Evolutionary conservation across 2,888 invertebrate species (phyloP), one percentile per base, ranked within the genome.

Genomic region (Mimachlamys varia): DNA sequence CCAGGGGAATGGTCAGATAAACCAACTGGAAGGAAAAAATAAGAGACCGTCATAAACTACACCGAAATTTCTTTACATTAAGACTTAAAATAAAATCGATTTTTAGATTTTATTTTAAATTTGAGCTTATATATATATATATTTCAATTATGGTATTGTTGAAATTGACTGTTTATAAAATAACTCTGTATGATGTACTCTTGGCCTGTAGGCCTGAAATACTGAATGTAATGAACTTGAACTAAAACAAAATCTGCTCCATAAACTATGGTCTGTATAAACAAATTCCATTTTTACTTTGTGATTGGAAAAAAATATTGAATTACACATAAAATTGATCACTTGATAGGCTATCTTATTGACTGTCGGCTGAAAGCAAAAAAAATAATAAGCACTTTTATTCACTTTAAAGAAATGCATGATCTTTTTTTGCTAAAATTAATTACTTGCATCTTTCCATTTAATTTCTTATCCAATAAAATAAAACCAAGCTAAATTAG

Each of bases 1-100:
- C 88, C 92, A n/a, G 92, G 92, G 13, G 90, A 90, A 55, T 90
- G 90, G 62, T 89, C 88, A 1, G 76, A 76, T 22, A 76, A 87
- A 88, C 91, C 91, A 50, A 91, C 91, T 91, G 50, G 17, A 91
- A 90, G 76, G 62, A 19, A 58, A 33, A 13, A 15, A 88, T 27
- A 10, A 22, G 44, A 49, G 49, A 22, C 0, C n/a, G n/a, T 58
- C 58, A 58, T 0, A 33, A 76, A 76, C 33, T 22, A 15, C 27
- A 76, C 76, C 2, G 1, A 76, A 33, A 15, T n/a, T 62, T 62
- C 62, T 33, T 12, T 12, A 76, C 13, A n/a, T n/a, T n/a, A n/a
- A n/a, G n/a, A n/a, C n/a, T n/a, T n/a, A n/a, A n/a, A n/a, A n/a
- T n/a, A n/a, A n/a, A n/a, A n/a, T n/a, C n/a, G n/a, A n/a, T n/a